Percentiles rank a stretch among this genome's conserved stretches.
These are phyloP conservation scores for Rambutsinella grinnellia DNA, from an alignment of 2,888 invertebrate species.

Conservation along the genomic window DNA sequence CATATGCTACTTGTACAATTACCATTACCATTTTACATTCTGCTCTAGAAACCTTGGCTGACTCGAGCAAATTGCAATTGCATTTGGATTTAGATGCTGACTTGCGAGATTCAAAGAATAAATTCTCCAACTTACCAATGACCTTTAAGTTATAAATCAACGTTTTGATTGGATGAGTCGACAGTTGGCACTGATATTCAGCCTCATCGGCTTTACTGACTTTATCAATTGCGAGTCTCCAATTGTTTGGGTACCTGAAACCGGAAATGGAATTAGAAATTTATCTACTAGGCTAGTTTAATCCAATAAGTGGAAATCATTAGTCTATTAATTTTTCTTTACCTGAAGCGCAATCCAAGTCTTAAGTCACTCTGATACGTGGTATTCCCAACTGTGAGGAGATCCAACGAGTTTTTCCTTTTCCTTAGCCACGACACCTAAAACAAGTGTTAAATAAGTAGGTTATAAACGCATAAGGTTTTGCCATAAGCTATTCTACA, in stretches of 20 bases:
- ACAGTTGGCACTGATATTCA: slow-evolving; percentile 77
- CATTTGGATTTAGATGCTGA: too few relatives aligned
- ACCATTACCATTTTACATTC: too few relatives aligned
- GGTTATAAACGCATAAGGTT: too few relatives aligned
- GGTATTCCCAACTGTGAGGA: slow-evolving; percentile 74
- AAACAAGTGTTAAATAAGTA: slow-evolving; percentile 67
- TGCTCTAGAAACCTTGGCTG: too few relatives aligned
- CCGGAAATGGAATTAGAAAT: too few relatives aligned
- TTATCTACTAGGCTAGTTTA: not conserved
- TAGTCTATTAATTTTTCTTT: not conserved
- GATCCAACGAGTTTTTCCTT: slow-evolving; percentile 73
- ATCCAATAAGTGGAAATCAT: not conserved
- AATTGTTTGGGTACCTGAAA: slow-evolving; percentile 74
- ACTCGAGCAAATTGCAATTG: too few relatives aligned
- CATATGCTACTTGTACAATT: too few relatives aligned
- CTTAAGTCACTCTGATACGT: slow-evolving; percentile 75
- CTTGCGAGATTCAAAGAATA: too few relatives aligned
- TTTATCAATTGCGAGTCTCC: slow-evolving; percentile 75
- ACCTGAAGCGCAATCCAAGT: slow-evolving; percentile 74
- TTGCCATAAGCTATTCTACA: too few relatives aligned
- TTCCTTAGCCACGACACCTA: slow-evolving; percentile 77
- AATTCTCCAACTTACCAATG: slow-evolving; percentile 71
- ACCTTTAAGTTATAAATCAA: slow-evolving; percentile 75
- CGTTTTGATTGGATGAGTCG: slow-evolving; percentile 76
- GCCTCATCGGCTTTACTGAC: slow-evolving; percentile 75